Conservation (phyloP, 2,113 vertebrate species). For the Tragelaphus strepsiceros region DNA sequence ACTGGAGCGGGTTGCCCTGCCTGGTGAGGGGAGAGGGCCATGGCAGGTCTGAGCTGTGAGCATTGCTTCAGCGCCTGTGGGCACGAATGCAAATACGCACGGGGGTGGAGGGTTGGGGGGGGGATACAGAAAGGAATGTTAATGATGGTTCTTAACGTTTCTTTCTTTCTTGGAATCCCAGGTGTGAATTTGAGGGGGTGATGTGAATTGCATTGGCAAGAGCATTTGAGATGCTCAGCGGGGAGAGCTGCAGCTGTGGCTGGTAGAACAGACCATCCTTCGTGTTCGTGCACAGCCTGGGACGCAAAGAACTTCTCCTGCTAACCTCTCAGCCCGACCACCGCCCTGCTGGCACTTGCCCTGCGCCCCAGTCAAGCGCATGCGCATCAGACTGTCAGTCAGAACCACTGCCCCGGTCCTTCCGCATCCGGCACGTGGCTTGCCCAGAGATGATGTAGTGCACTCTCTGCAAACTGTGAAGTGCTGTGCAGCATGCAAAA, state of each 20-base stretch:
- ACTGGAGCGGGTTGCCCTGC: background rate
- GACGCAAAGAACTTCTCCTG: rapidly evolving
- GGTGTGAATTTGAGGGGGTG: background rate
- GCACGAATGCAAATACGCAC: rapidly evolving
- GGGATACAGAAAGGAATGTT: background rate
- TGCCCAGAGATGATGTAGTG: rapidly evolving
- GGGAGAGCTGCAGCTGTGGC: background rate
- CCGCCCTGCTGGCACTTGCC: rapidly evolving
- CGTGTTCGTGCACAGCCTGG: rapidly evolving
- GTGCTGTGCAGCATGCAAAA: too few relatives aligned
- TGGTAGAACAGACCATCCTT: background rate
- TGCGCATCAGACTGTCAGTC: rapidly evolving
- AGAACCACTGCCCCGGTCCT: rapidly evolving
- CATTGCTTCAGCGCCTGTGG: rapidly evolving
- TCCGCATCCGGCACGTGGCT: rapidly evolving
- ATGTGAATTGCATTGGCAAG: background rate
- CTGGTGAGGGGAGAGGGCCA: background rate
- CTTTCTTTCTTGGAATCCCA: background rate
- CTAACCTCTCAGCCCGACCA: rapidly evolving
- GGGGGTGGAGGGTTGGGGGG: background rate
- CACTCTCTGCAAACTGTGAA: rapidly evolving
- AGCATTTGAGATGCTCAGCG: background rate
- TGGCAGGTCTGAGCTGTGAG: background rate
- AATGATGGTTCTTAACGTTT: background rate
- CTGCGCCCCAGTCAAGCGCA: background rate